Evolutionary conservation across 2,888 invertebrate genomes (phyloP), one percentile per base, ranked within the genome.

Genomic region (Quadroppia sp.): DNA sequence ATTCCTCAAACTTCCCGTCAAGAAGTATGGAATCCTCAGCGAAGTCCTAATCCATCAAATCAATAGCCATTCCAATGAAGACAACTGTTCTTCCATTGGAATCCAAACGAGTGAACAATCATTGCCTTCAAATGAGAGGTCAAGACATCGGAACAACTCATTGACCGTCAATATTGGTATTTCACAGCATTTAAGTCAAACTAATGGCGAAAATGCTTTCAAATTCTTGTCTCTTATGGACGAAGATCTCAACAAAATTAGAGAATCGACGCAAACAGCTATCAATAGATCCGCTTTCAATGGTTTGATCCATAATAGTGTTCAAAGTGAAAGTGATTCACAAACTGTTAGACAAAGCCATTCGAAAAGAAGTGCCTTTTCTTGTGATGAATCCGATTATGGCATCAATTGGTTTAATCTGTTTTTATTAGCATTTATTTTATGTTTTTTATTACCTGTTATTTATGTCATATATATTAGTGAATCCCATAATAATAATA

Each of bases 1-100:
- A 30, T 20, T 71, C n/a, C n/a, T 78, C 9, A 75, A 69, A 70
- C 78, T 78, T 71, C 78, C 78, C n/a, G 77, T 77, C 3, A 76
- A 75, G 23, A 77, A 76, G 74, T 74, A 75, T 59, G 75, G 78
- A 17, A 45, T 78, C 11, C 59, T 78, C 11, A 75, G 74, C 11
- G 78, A 78, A 72, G 74, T 77, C 15, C 61, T 77, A 20, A 25
- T 71, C 15, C 73, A 73, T 50, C 73, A 73, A 67, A 36, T 73
- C 20, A 67, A 73, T 25, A 48, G 53, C 20, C 42, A 70, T 2
- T 32, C 32, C 17, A 17, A 36, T 30, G 17, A 30, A 3, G 9
- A 28, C 17, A 59, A 6, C 32, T 59, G 25, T 17, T 4, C 40
- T 64, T 9, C 11, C 2, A 32, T 30, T 30, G 15, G 11, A 9